phyloP scores from a whole-genome alignment of 1,140 invertebrate genomes.

The Euura lappo region DNA sequence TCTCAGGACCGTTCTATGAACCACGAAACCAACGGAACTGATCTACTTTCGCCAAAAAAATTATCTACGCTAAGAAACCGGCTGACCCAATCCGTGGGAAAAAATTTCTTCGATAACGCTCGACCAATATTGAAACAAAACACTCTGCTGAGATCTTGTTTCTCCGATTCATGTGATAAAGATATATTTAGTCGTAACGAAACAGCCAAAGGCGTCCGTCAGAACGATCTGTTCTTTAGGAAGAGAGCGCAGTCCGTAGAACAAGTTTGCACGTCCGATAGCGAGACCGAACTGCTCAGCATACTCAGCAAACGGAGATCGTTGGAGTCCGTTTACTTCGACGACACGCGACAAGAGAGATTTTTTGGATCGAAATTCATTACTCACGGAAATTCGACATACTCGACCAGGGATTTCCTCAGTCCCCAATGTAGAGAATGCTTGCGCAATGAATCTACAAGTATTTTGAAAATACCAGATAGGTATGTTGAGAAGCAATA shows the following conservation, averaged over 20 bases:
- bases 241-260: slow-evolving; percentile 46
- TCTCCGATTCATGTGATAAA: slow-evolving; percentile 23
- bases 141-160: slow-evolving; percentile 27
- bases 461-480: slow-evolving; percentile 14
- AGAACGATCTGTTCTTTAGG: slow-evolving; percentile 36
- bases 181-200: slow-evolving; percentile 15
- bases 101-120: slow-evolving; percentile 31
- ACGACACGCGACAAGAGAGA: slow-evolving; percentile 12
- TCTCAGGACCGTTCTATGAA: slow-evolving; percentile 59
- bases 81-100: slow-evolving; percentile 27
- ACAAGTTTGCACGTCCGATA: slow-evolving; percentile 29
- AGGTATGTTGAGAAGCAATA: not conserved
- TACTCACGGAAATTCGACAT: not conserved
- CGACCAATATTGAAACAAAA: slow-evolving; percentile 44
- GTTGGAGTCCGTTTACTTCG: not conserved
- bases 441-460: not conserved
- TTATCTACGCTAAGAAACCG: slow-evolving; percentile 40
- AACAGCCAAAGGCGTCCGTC: slow-evolving; percentile 17
- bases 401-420: slow-evolving; percentile 3
- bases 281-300: not conserved
- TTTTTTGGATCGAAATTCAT: not conserved
- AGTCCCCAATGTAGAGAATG: not conserved
- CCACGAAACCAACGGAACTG: not conserved
- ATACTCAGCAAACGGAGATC: slow-evolving; percentile 9
- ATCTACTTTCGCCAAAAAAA: slow-evolving; percentile 35